Evolutionary conservation across 2,888 invertebrate genomes (phyloP), one percentile per base, ranked within the genome.

Genomic region (Drosophila differens): DNA sequence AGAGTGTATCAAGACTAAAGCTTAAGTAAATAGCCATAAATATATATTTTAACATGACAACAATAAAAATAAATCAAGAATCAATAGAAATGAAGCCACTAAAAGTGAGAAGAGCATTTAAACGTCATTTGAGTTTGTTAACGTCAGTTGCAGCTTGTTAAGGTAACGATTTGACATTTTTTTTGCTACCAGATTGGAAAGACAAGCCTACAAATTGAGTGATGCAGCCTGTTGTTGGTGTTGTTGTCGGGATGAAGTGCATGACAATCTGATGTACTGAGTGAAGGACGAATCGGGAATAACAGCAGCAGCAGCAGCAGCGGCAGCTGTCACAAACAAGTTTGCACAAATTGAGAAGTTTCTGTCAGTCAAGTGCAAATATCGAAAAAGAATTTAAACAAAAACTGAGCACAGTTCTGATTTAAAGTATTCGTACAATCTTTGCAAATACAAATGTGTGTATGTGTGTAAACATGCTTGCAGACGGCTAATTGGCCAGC

Each of bases 131-230:
- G n/a, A 19, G n/a, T 37, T 33, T 7, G 3, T 16, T 16, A 4
- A 32, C 1, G 7, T 19, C 25, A 37, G 14, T 41, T 41, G 41
- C 47, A 16, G 28, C 58, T 72, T 72, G 58, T 77, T 77, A 69
- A 77, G 58, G 54, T 59, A 76, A 55, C 64, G 64, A 70, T 77
- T 79, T 79, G 76, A 79, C 79, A 85, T 62, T 71, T 78, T 78
- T 64, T 58, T 62, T 41, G 74, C 70, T 58, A 52, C 30, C 75
- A 65, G 67, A 64, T 61, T 66, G 44, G 25, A 53, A 53, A 39
- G 71, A 68, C 71, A 71, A 63, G 52, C 60, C 64, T 66, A 69
- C 70, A 78, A 78, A 78, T 81, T 78, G 70, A 75, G 79, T 73
- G 67, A 74, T 68, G 61, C 63, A 41, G 59, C 44, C 7, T 57